A percentile compares a stretch with the other conserved stretches of the same genome.
Conservation (phyloP, 2,113 vertebrate species). For the Psittacula cyanocephala region DNA sequence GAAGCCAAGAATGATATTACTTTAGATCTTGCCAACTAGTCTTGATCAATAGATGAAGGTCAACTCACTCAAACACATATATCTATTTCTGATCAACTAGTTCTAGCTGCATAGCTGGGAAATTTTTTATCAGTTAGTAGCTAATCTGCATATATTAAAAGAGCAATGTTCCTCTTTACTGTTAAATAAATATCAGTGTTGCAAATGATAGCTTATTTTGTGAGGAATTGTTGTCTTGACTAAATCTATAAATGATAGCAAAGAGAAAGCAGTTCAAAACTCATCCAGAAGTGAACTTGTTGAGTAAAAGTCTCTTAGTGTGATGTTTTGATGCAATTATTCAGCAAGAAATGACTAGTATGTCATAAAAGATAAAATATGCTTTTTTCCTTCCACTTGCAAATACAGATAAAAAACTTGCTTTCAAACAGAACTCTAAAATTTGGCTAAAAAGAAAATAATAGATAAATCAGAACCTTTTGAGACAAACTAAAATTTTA, state of each 20-base stretch:
- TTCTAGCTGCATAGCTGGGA: background rate
- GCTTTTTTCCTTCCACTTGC: background rate
- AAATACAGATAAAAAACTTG: background rate
- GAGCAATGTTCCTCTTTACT: background rate
- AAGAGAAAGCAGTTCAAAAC: background rate
- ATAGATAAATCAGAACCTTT: background rate
- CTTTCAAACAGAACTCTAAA: background rate
- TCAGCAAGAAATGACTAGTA: background rate
- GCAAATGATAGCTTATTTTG: background rate
- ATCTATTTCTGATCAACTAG: conserved; percentile 52
- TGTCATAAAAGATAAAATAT: background rate
- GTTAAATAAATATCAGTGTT: conserved; percentile 39
- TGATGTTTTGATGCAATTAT: background rate
- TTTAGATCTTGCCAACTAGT: conserved; percentile 43
- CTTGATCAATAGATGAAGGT: conserved; percentile 59
- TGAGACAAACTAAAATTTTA: background rate
- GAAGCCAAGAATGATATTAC: conserved; percentile 41
- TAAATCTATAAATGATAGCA: background rate
- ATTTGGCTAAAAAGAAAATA: background rate
- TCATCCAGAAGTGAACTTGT: background rate
- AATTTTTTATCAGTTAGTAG: conserved; percentile 10
- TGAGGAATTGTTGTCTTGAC: background rate
- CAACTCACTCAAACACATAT: background rate
- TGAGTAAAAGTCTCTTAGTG: background rate
- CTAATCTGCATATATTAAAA: conserved; percentile 47